Base-by-base conservation (phyloP, 2,888 invertebrate genomes). In the Clunio marinus region DNA sequence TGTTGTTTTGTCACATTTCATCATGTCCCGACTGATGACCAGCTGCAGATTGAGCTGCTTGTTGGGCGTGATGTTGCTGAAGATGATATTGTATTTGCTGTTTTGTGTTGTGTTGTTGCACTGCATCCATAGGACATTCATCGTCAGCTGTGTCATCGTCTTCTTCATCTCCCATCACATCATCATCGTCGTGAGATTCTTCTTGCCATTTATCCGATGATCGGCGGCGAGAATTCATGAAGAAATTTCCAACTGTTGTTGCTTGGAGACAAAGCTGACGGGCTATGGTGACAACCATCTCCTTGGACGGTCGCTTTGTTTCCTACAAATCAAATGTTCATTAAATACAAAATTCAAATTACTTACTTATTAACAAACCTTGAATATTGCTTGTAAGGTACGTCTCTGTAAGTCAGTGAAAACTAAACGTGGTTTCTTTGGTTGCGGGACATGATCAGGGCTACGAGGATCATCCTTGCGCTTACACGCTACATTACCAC, bases 301-400 rank as follows among this genome's bases (percentile, higher is more conserved):
- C 98, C 82, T 98, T 98, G 73, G 96, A 96, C 74, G 98, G 98
- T 81, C 98, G 86, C 81, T 98, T 98, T 70, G 98, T 98, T 86
- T 98, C 98, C 93, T 94, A 82, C 45, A 66, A 57, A 15, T n/a
- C 13, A 57, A 27, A 35, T 17, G 13, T 24, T n/a, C n/a, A n/a
- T n/a, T n/a, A n/a, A n/a, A n/a, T n/a, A n/a, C n/a, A n/a, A n/a
- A n/a, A n/a, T n/a, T n/a, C n/a, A n/a, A n/a, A n/a, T n/a, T n/a
- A n/a, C n/a, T n/a, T n/a, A n/a, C n/a, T n/a, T n/a, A n/a, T n/a
- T n/a, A 2, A 7, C 35, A 37, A 57, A 94, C 94, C 88, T 98
- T 98, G 89, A 98, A 98, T 88, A 98, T 98, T 85, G 97, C 98
- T 87, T 98, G 97, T 80, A 99, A 90, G 80, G 99, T 99, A 84